Base-by-base conservation (phyloP, 2,888 invertebrate genomes). In the Strigamia crassipes region DNA sequence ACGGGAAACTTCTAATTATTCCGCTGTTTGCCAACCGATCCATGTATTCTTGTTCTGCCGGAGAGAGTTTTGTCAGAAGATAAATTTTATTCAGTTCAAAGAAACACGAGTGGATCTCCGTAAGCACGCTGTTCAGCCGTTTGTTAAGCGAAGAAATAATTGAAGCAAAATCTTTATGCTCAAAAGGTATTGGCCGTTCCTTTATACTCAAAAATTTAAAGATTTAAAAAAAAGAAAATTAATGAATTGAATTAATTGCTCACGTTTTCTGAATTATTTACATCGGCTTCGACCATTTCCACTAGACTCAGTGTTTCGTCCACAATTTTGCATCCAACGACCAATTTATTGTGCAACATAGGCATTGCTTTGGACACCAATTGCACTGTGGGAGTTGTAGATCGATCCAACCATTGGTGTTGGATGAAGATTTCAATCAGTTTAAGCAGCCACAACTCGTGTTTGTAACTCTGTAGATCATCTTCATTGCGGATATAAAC, bases 381-480 rank as follows among this genome's bases (percentile, higher is more conserved):
- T 3, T 21, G 61, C 8, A 21, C 23, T 21, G 18, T 21, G 12
- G 61, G 12, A 21, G 61, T 18, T 1, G 61, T 9, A 18, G 21
- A 66, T 66, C 61, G 21, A 66, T 66, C 61, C 12, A 66, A 66
- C 61, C 61, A 66, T 23, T 21, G 61, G 23, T 66, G 61, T 21
- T 66, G 21, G 0, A 66, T 18, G 23, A 66, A 66, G 9, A 2
- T 21, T 21, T 66, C 61, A 5, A 66, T 18, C 5, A 66, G 21
- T 66, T 66, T 66, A 12, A 66, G 23, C 61, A 66, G 8, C 61
- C 61, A 66, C 21, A 38, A 38, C 38, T 38, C 38, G 10, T 66
- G 61, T 66, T 66, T 66, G 23, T 66, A 66, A 66, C 18, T 21
- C 18, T 23, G 61, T 21, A 66, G 8, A n/a, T 66, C 61, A 3